Base-by-base conservation (phyloP, 2,113 vertebrate genomes). In the Zapus hudsonius region DNA sequence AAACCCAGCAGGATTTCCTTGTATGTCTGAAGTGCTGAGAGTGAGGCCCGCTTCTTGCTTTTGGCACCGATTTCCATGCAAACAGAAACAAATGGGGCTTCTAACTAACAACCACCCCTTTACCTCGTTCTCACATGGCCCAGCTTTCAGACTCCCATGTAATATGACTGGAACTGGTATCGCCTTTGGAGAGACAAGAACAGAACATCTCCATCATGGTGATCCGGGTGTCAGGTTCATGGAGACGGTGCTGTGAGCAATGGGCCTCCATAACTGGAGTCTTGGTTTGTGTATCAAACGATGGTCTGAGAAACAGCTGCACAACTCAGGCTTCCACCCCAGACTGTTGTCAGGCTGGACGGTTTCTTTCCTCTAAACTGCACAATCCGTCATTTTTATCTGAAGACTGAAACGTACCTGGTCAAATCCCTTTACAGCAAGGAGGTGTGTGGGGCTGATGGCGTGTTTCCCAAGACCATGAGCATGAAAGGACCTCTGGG, bases 161-260 rank as follows among this genome's bases (percentile, higher is more conserved):
- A 17, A 1, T 72, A 27, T 36, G 72, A 73, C 36, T 20, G 17
- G 9, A 64, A 36, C 9, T 31, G 52, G 52, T 38, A 16, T 2
- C 5, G 0, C 59, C 7, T 69, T 55, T 70, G 13, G 36, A 57
- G 38, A 57, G 55, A 57, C 40, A 11, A 69, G n/a, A 42, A 42
- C 36, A 82, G 52, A 19, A 1, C 3, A 40, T 20, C 69, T 44
- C 38, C 20, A 42, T 67, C 31, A 5, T 17, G 5, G 15, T 13
- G n/a, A 31, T 6, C 0, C 1, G 42, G 44, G 36, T n/a, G 6
- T 55, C 7, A 47, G 6, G 25, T 57, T 80, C 25, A 23, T 1
- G 5, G 36, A 66, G 76, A 36, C 1, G 38, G 0, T 10, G 9
- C 38, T 10, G 1, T 0, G 36, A 72, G 3, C 0, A 7, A 4